Evolutionary conservation across 2,797 vertebrate genomes (phyloP).

Genomic region (Psittacula derbiana): DNA sequence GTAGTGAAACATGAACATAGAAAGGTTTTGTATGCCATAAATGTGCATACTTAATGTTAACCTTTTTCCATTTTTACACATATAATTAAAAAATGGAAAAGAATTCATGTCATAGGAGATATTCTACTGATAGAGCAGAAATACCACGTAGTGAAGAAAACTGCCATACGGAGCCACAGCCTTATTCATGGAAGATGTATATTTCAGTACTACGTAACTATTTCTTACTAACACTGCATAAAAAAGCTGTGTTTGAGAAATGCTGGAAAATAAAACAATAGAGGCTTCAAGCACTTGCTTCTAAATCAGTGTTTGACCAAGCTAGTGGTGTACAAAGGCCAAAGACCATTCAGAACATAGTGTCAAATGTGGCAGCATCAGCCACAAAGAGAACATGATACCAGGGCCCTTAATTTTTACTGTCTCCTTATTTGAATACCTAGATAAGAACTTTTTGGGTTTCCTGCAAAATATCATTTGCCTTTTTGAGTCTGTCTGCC

Average conservation of each 20-base stretch:
- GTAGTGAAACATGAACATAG: not conserved
- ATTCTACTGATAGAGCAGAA: not conserved
- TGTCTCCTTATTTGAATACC: not conserved
- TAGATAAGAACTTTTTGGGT: not conserved
- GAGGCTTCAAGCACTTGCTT: not conserved
- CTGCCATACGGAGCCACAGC: not conserved
- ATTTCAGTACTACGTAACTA: not conserved
- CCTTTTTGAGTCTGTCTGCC: not conserved
- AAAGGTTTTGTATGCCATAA: not conserved
- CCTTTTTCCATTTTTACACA: not conserved
- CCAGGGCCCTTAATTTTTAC: not conserved
- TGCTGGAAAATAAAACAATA: not conserved
- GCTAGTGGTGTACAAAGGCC: rapidly evolving
- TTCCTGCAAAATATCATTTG: not conserved
- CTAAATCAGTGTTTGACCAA: not conserved
- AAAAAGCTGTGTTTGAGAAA: not conserved
- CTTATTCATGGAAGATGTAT: not conserved
- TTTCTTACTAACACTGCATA: not conserved
- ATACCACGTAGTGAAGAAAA: not conserved
- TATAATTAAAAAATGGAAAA: not conserved
- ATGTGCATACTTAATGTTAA: not conserved
- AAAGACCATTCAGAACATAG: not conserved
- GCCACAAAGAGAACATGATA: not conserved
- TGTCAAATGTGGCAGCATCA: not conserved
- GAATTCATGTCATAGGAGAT: not conserved